A percentile compares a stretch with the other conserved stretches of the same genome.
These are phyloP conservation scores for Ornithoptera alexandrae DNA, from an alignment of 2,888 invertebrate species.

Conservation along the genomic window DNA sequence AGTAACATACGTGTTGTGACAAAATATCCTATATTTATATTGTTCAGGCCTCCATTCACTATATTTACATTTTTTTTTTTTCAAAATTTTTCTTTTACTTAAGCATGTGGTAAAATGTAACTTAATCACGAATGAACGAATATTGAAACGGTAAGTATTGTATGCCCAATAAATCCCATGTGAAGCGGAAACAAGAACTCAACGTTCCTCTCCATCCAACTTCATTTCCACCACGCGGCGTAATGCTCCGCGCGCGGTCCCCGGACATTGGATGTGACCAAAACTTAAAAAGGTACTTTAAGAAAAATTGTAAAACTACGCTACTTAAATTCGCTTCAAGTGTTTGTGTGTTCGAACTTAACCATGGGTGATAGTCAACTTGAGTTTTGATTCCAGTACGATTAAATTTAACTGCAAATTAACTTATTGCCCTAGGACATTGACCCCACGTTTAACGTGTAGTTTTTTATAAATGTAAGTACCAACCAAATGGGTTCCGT, in stretches of 20 bases:
- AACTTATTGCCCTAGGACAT: too few species aligned
- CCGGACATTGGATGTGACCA: conserved; percentile 23
- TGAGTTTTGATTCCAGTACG: too few species aligned
- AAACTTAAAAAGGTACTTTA: conserved; percentile 27
- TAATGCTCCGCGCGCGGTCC: not conserved
- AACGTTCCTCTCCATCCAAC: not conserved
- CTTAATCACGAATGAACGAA: conserved; percentile 23
- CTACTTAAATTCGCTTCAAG: conserved; percentile 12
- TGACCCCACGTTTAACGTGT: too few species aligned
- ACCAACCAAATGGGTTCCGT: too few species aligned
- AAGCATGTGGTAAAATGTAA: conserved; percentile 23
- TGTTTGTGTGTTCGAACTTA: conserved; percentile 5
- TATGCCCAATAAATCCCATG: conserved; percentile 55
- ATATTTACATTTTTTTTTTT: conserved; percentile 63
- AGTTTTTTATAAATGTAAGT: too few species aligned
- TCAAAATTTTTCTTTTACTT: conserved; percentile 20
- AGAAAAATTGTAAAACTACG: conserved; percentile 6
- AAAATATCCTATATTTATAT: conserved; percentile 59
- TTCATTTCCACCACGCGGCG: not conserved
- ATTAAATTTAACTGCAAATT: too few species aligned
- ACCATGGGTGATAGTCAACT: too few species aligned
- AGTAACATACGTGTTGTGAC: conserved; percentile 65
- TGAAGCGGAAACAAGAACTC: not conserved
- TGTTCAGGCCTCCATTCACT: conserved; percentile 70
- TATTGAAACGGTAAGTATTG: conserved; percentile 48